Evolutionary conservation across 2,797 vertebrate genomes (phyloP), one percentile per base, ranked within the genome.

Genomic region (Falco peregrinus): DNA sequence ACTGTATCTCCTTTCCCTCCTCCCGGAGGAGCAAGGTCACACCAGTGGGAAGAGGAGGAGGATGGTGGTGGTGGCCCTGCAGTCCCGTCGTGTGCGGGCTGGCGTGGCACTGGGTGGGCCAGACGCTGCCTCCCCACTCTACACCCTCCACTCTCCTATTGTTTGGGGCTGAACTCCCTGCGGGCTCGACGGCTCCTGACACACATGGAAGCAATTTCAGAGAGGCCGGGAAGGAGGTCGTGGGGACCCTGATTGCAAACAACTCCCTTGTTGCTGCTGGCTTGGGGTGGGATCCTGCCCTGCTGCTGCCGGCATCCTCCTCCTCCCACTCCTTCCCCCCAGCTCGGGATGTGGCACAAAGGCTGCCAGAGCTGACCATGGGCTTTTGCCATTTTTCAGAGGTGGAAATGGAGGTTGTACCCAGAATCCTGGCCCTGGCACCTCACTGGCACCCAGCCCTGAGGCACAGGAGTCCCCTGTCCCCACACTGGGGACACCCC

Each of bases 201-300:
- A 45, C 94, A 94, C 68, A 50, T 94, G 95, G 94, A 74, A 96
- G 17, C 4, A 29, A 68, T 96, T 95, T 65, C 4, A 31, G 88
- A 94, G 74, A 77, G 84, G 89, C 78, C 9, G 2, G 8, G n/a
- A n/a, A 80, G 83, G 81, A 84, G 88, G 70, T 84, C 60, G 37
- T 61, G 93, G 89, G 86, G 86, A 93, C 89, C 87, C 70, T 84
- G 60, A 83, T 57, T 95, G 84, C 84, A 63, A 95, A 75, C 73
- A 41, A 77, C 67, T 87, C 90, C 93, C 70, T 75, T 0, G 10
- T 33, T 5, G 2, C 73, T 5, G 1, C 77, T 1, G 21, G 39
- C 16, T 18, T 25, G 47, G 28, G 70, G 21, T 45, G 78, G 75
- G 79, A 89, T 77, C 67, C 29, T 93, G n/a, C 24, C 50, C 90